phyloP scores from a whole-genome alignment of 2,113 vertebrate species.

The Thermophis baileyi region DNA sequence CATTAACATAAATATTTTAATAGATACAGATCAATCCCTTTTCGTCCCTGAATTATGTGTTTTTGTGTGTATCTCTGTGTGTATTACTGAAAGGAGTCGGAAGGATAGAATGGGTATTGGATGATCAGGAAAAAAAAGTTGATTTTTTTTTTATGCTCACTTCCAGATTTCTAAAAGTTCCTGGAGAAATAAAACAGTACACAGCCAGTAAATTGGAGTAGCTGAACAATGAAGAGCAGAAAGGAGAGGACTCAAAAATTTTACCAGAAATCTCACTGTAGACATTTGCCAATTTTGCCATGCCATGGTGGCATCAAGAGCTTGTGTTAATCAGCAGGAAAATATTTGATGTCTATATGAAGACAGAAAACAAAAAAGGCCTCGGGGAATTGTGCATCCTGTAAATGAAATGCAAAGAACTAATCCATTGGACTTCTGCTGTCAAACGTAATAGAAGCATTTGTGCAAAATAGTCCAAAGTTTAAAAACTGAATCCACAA shows the following conservation, averaged over 20 bases:
- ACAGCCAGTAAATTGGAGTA: constrained; percentile 62
- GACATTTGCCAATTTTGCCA: neutral
- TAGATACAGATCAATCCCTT: neutral
- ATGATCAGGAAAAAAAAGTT: neutral
- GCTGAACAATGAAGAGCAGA: constrained; percentile 59
- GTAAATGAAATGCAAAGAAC: neutral
- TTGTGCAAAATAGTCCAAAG: neutral
- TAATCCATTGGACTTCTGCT: neutral
- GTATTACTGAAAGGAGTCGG: neutral
- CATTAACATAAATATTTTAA: neutral
- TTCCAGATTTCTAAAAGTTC: constrained; percentile 84
- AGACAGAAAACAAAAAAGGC: neutral
- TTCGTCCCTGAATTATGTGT: neutral
- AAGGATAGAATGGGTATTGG: neutral
- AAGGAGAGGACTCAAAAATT: constrained; percentile 57
- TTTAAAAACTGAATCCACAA: neutral
- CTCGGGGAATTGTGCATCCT: neutral
- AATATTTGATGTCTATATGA: neutral
- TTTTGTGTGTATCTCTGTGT: neutral
- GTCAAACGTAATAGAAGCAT: neutral
- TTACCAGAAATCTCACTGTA: constrained; percentile 67
- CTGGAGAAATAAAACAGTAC: constrained; percentile 67
- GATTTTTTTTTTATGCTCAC: neutral
- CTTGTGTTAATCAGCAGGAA: neutral
- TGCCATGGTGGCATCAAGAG: neutral